phyloP scores from a whole-genome alignment of 2,888 invertebrate species.

The Alcis repandata region DNA sequence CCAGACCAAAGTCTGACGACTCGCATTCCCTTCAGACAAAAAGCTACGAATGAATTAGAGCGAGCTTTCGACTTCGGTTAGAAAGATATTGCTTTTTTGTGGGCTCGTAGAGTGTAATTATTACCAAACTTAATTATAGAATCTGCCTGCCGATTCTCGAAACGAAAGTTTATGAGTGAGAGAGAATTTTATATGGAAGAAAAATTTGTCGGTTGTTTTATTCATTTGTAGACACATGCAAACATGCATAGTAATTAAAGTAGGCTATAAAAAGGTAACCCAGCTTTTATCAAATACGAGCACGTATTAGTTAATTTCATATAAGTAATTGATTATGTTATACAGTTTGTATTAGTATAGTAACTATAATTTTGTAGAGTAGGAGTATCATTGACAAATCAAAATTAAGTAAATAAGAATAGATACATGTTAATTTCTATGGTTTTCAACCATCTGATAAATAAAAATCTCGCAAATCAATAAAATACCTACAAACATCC shows the following conservation, averaged over 20 bases:
- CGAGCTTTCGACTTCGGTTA: slow-evolving; percentile 62
- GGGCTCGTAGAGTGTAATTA: slow-evolving; percentile 44
- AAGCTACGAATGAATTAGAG: slow-evolving; percentile 79
- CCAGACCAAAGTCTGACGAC: slow-evolving; percentile 84
- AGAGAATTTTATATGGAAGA: slow-evolving; percentile 26
- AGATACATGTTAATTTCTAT: too few species aligned
- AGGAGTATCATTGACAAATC: too few species aligned
- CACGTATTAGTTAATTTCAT: too few species aligned
- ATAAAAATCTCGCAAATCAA: background rate
- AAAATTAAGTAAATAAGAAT: too few species aligned
- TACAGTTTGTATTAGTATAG: too few species aligned
- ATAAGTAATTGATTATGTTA: too few species aligned
- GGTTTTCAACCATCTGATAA: too few species aligned
- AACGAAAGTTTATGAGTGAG: slow-evolving; percentile 36
- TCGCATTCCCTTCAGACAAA: slow-evolving; percentile 83
- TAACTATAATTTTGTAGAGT: too few species aligned
- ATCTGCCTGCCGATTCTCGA: slow-evolving; percentile 39
- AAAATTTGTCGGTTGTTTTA: slow-evolving; percentile 19
- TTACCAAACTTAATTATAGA: slow-evolving; percentile 44
- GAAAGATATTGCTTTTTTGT: slow-evolving; percentile 48
- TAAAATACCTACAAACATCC: background rate
- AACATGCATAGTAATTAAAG: too few species aligned
- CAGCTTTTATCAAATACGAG: too few species aligned
- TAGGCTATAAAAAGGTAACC: too few species aligned
- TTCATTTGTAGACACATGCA: background rate